Evolutionary conservation across 2,888 invertebrate species (phyloP).

Genomic region (Oxyscelio sp.): DNA sequence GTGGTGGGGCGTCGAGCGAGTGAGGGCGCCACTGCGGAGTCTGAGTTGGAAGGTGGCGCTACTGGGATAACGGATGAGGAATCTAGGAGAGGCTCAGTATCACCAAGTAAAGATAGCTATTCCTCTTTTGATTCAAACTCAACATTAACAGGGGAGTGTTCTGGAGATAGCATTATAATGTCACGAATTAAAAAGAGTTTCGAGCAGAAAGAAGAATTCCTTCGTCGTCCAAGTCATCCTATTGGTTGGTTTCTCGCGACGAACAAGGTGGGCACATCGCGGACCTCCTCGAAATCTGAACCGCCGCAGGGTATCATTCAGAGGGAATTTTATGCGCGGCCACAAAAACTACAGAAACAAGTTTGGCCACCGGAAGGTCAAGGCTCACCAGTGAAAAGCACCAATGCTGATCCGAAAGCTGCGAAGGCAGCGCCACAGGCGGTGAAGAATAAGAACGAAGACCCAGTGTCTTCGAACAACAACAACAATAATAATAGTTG

Average conservation of each 20-base stretch:
- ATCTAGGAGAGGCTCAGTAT: constrained; percentile 90
- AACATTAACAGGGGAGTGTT: constrained; percentile 91
- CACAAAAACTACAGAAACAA: constrained; percentile 92
- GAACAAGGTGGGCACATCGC: constrained; percentile 70
- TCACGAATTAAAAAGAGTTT: constrained; percentile 94
- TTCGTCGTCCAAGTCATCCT: too few species aligned
- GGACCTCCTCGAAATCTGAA: constrained; percentile 1
- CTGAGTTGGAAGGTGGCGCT: constrained; percentile 73
- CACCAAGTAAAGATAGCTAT: constrained; percentile 91
- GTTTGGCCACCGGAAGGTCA: constrained; percentile 91
- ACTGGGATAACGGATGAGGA: constrained; percentile 87
- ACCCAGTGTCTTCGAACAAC: constrained; percentile 44
- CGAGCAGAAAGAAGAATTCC: constrained; percentile 96
- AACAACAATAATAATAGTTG: constrained; percentile 64
- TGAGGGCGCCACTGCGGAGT: constrained; percentile 88
- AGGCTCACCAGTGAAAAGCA: constrained; percentile 55
- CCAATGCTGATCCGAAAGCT: constrained; percentile 24
- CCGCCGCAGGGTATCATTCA: constrained; percentile 88
- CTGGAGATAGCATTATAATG: constrained; percentile 93
- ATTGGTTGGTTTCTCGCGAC: constrained; percentile 90
- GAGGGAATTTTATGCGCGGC: constrained; percentile 94
- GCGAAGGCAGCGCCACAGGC: constrained; percentile 7
- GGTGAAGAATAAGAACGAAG: constrained; percentile 51
- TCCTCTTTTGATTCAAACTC: constrained; percentile 92
- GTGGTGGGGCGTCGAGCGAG: constrained; percentile 89